Conservation (phyloP, 2,113 vertebrate species). For the Rhinopithecus roxellana region DNA sequence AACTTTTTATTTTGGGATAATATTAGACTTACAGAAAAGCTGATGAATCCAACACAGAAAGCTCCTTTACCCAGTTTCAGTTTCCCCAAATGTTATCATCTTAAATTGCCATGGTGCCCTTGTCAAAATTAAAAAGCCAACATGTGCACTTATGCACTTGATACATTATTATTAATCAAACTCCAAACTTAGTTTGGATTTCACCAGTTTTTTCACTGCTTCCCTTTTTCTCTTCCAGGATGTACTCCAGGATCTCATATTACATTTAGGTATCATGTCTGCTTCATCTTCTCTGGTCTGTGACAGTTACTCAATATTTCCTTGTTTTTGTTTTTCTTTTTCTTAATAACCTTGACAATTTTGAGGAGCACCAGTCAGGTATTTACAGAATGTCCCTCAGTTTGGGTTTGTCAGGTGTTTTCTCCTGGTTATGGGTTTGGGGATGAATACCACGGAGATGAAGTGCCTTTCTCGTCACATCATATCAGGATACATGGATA, state of each 20-base stretch:
- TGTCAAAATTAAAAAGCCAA: neutral
- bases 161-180: neutral
- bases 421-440: neutral
- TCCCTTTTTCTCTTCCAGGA: neutral
- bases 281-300: neutral
- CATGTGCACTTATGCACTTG: no score
- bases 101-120: neutral
- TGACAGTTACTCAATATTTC: neutral
- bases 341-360: neutral
- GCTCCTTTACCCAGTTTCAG: neutral
- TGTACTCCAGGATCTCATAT: neutral
- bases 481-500: neutral
- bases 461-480: neutral
- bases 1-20: slow-evolving; percentile 29
- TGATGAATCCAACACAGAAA: neutral
- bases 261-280: neutral
- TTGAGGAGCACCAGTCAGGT: neutral
- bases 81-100: neutral
- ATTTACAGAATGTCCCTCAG: neutral
- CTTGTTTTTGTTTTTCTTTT: neutral
- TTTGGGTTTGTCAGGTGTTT: neutral
- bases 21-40: slow-evolving; percentile 21
- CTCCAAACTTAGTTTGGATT: neutral
- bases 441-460: neutral
- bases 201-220: neutral